phyloP scores from a whole-genome alignment of 2,113 vertebrate species.

The Pedetes capensis region DNA sequence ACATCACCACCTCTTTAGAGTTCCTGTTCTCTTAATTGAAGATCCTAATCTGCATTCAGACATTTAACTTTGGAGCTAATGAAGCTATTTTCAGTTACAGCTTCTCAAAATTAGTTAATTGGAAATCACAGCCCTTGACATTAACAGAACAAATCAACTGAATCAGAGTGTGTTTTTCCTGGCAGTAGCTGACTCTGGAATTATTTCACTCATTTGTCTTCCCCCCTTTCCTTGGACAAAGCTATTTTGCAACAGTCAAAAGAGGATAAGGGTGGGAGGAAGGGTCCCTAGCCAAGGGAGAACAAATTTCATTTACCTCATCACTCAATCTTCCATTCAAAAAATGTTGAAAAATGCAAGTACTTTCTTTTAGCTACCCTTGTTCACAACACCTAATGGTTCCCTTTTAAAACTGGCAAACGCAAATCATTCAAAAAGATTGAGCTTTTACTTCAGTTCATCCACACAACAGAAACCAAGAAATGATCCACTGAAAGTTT shows the following conservation, averaged over 20 bases:
- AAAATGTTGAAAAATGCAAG: not conserved
- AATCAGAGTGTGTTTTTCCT: conserved; percentile 68
- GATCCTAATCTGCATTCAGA: conserved; percentile 53
- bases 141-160: conserved; percentile 69
- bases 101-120: conserved; percentile 72
- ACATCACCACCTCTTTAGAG: conserved; percentile 26
- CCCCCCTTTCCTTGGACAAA: conserved; percentile 45
- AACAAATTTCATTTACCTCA: conserved; percentile 23
- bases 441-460: not conserved
- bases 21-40: conserved; percentile 35
- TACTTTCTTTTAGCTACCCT: not conserved
- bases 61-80: conserved; percentile 51
- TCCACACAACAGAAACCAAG: not conserved
- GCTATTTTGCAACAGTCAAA: conserved; percentile 44
- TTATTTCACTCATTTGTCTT: conserved; percentile 52
- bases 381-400: not conserved
- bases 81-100: conserved; percentile 67
- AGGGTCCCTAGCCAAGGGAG: conserved; percentile 42
- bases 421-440: not conserved
- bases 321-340: not conserved
- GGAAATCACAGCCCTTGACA: conserved; percentile 66
- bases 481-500: not conserved
- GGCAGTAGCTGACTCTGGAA: conserved; percentile 38
- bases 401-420: not conserved
- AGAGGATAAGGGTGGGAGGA: not conserved